Conservation (phyloP, 64 coral and sea anemone genomes). For the Actinia equina region DNA sequence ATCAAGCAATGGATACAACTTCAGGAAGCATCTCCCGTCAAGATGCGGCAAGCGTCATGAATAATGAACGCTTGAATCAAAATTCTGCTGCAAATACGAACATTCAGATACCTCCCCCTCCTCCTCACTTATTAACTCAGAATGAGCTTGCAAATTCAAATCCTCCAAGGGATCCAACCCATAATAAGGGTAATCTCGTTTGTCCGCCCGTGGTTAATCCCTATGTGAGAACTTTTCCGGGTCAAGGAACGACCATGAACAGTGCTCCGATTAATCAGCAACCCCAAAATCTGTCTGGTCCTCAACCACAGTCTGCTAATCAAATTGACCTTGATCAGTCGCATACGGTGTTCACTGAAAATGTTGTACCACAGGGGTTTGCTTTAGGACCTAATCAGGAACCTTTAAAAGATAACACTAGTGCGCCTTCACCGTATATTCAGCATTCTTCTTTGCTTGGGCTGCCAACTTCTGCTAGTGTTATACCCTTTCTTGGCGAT, state of each 20-base stretch:
- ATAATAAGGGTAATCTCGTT: neutral
- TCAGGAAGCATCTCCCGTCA: neutral
- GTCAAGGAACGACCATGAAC: neutral
- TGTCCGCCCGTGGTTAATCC: neutral
- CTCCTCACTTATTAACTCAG: neutral
- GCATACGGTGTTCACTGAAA: neutral
- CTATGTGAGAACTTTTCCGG: neutral
- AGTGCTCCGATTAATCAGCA: neutral
- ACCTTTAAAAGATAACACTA: neutral
- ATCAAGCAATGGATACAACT: neutral
- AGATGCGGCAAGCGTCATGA: neutral
- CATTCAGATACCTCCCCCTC: neutral
- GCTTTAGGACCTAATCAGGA: neutral
- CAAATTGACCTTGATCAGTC: neutral
- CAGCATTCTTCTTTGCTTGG: slow-evolving; percentile 13
- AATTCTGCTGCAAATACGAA: neutral
- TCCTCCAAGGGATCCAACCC: neutral
- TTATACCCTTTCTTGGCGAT: slow-evolving; percentile 1
- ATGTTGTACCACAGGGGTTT: neutral
- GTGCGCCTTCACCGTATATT: neutral
- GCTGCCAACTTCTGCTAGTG: neutral
- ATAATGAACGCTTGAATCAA: neutral
- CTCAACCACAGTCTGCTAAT: neutral
- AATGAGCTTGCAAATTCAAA: neutral
- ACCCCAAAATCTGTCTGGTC: neutral